These are phyloP conservation scores for Coremacera marginata DNA, from an alignment of 2,888 invertebrate genomes.

Conservation along the genomic window DNA sequence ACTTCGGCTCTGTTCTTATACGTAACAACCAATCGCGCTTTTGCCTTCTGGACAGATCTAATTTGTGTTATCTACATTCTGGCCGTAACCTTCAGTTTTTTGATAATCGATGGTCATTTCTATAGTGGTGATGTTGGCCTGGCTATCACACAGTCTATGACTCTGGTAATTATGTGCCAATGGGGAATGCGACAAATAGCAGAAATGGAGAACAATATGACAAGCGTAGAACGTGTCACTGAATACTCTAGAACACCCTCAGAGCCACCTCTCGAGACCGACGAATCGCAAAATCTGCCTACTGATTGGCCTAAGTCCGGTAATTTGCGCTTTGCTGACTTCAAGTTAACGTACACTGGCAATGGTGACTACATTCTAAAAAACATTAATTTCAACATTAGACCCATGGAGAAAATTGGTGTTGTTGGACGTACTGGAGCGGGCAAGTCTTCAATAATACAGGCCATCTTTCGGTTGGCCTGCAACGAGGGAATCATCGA, in stretches of 20 bases:
- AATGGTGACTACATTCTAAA: constrained; percentile 80
- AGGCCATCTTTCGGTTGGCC: constrained; percentile 86
- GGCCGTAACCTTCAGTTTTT: constrained; percentile 86
- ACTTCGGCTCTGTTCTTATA: constrained; percentile 83
- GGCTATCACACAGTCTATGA: constrained; percentile 80
- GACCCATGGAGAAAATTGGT: constrained; percentile 75
- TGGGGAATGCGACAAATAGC: constrained; percentile 90
- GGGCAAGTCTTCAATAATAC: constrained; percentile 86
- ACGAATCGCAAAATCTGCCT: constrained; percentile 62
- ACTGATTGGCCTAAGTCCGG: constrained; percentile 80
- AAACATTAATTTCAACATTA: constrained; percentile 75
- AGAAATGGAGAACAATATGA: constrained; percentile 85
- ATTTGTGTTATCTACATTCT: constrained; percentile 89
- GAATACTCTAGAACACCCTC: constrained; percentile 81
- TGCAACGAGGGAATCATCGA: constrained; percentile 81
- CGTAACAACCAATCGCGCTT: constrained; percentile 88
- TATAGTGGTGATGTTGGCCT: constrained; percentile 77
- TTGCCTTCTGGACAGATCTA: constrained; percentile 92
- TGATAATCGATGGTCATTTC: constrained; percentile 72
- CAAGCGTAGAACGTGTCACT: constrained; percentile 84
- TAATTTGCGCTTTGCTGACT: constrained; percentile 75
- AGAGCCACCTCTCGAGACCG: constrained; percentile 73
- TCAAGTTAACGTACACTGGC: constrained; percentile 78
- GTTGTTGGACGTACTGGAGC: constrained; percentile 91
- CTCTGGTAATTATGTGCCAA: constrained; percentile 79